These are phyloP conservation scores for Bambusicola thoracicus DNA, from an alignment of 2,113 vertebrate species.

Conservation along the genomic window DNA sequence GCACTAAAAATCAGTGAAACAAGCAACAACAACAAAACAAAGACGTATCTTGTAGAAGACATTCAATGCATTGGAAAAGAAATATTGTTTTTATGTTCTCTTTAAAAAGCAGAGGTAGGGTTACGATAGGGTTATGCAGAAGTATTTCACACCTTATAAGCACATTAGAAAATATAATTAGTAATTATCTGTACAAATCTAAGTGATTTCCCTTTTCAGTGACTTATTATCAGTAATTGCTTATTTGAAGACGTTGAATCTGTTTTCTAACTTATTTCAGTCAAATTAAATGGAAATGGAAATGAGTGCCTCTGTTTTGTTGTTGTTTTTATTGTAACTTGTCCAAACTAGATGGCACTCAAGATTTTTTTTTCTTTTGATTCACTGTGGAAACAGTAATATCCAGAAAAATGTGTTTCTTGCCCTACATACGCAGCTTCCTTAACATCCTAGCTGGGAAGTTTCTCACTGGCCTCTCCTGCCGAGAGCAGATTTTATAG, in stretches of 20 bases:
- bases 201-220: not conserved
- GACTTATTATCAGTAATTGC: not conserved
- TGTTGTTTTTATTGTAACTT: not conserved
- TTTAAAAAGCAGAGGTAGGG: not conserved
- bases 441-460: not conserved
- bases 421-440: not conserved
- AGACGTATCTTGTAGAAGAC: not conserved
- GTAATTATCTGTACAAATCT: not conserved
- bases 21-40: not conserved
- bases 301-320: no score
- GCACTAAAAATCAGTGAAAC: not conserved
- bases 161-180: not conserved
- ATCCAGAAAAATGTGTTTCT: not conserved
- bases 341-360: not conserved
- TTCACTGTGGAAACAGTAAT: not conserved
- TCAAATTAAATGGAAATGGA: not conserved
- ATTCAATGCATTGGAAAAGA: not conserved
- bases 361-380: not conserved
- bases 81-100: not conserved
- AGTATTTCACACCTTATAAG: not conserved
- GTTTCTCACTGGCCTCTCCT: not conserved
- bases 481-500: not conserved
- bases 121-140: not conserved
- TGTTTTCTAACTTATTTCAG: not conserved
- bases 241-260: not conserved